These are phyloP conservation scores for Tadarida brasiliensis DNA, from an alignment of 2,797 vertebrate species.

Conservation along the genomic window DNA sequence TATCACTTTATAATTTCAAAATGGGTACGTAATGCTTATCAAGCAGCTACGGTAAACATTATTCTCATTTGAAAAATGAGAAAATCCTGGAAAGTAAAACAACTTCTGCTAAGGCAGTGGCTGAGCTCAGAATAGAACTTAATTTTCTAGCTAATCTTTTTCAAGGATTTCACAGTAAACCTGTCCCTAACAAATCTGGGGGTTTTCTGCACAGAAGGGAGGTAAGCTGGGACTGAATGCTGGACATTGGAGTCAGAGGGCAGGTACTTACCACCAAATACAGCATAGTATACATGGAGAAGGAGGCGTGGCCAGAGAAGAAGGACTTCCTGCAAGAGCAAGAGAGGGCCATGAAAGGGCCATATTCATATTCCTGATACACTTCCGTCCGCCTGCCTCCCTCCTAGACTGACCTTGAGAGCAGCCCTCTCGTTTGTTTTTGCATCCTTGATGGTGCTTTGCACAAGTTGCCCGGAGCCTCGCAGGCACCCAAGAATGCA, in stretches of 20 bases:
- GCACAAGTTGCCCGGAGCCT: background rate
- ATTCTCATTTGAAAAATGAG: slow-evolving; percentile 33
- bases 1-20: slow-evolving; percentile 40
- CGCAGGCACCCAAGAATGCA: background rate
- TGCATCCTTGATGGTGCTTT: background rate
- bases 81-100: background rate
- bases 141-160: background rate
- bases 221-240: background rate
- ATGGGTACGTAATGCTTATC: background rate
- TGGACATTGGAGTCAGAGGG: background rate
- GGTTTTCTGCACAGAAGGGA: background rate
- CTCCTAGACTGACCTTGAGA: background rate
- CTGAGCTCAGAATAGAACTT: background rate
- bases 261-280: slow-evolving; percentile 96
- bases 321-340: slow-evolving; percentile 95
- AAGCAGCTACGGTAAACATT: background rate
- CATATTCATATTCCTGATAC: background rate
- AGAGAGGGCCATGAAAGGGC: slow-evolving; percentile 76
- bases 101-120: background rate
- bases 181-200: background rate
- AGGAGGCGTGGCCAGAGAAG: slow-evolving; percentile 98
- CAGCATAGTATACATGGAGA: slow-evolving; percentile 98
- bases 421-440: background rate
- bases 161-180: background rate
- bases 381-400: background rate